Percentiles rank a stretch among this genome's conserved stretches.
Conservation (phyloP, 2,113 vertebrate species). For the Capreolus pygargus region DNA sequence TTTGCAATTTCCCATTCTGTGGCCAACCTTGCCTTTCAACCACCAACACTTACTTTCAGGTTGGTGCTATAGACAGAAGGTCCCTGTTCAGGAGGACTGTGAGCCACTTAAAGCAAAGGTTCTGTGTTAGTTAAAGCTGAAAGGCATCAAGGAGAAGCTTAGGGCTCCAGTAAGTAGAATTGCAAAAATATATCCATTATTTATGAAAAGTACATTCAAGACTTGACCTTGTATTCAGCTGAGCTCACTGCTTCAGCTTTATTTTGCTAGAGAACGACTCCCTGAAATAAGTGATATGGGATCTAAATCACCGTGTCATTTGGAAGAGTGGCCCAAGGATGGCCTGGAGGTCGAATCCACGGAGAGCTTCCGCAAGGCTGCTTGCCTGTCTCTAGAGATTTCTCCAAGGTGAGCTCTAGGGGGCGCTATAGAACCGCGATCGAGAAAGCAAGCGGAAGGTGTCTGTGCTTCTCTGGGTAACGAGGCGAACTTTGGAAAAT, state of each 20-base stretch:
- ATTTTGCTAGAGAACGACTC: neutral
- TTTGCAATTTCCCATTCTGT: neutral
- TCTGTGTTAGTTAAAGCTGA: neutral
- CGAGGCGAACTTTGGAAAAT: rapidly evolving
- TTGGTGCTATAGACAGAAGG: neutral
- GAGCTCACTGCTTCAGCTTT: neutral
- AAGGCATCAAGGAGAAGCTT: neutral
- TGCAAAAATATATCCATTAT: neutral
- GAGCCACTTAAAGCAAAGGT: neutral
- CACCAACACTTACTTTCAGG: neutral
- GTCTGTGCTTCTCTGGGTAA: rapidly evolving
- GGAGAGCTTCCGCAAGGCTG: neutral
- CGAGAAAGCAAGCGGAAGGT: neutral
- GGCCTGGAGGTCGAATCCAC: neutral
- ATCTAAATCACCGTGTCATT: neutral
- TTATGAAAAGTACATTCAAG: neutral
- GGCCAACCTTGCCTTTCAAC: neutral
- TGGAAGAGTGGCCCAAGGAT: neutral
- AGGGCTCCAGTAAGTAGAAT: neutral
- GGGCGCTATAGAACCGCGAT: neutral
- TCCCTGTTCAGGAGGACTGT: too few relatives aligned
- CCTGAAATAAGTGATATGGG: neutral
- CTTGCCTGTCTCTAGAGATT: neutral
- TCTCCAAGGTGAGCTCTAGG: neutral
- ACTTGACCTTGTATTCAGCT: neutral